These are phyloP conservation scores for Lithophane semibrunnea DNA, from an alignment of 2,888 invertebrate species.

Conservation along the genomic window DNA sequence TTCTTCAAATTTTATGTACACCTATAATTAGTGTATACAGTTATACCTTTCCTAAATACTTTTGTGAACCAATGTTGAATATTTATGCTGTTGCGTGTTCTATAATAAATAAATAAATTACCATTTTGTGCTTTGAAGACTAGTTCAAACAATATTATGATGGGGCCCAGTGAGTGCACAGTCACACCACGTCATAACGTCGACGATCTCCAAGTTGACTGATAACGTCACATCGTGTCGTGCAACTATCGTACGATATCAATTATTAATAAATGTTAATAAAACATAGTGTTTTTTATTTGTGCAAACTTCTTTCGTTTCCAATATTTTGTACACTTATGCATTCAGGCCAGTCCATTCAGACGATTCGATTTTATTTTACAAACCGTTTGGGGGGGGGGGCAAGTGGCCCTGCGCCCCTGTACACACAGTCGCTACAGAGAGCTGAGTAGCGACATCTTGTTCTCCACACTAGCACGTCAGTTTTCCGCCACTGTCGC, in stretches of 20 bases:
- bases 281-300: conserved; percentile 36
- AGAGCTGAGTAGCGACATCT: no score
- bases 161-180: conserved; percentile 6
- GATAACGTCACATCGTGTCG: conserved; percentile 5
- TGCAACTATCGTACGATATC: conserved; percentile 22
- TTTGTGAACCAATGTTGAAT: neutral
- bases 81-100: neutral
- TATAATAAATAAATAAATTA: neutral
- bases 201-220: neutral
- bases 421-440: neutral
- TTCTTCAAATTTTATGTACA: neutral
- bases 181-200: neutral
- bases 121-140: neutral
- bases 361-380: no score
- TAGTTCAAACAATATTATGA: neutral
- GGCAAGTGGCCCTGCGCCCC: no score
- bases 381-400: no score
- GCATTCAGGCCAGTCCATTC: no score
- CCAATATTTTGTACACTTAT: neutral
- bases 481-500: neutral
- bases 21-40: neutral
- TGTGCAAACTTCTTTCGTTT: neutral
- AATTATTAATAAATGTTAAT: conserved; percentile 55
- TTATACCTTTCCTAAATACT: neutral
- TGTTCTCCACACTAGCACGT: neutral